These are phyloP conservation scores for Cabera pusaria DNA, from an alignment of 2,888 invertebrate species.

Conservation along the genomic window DNA sequence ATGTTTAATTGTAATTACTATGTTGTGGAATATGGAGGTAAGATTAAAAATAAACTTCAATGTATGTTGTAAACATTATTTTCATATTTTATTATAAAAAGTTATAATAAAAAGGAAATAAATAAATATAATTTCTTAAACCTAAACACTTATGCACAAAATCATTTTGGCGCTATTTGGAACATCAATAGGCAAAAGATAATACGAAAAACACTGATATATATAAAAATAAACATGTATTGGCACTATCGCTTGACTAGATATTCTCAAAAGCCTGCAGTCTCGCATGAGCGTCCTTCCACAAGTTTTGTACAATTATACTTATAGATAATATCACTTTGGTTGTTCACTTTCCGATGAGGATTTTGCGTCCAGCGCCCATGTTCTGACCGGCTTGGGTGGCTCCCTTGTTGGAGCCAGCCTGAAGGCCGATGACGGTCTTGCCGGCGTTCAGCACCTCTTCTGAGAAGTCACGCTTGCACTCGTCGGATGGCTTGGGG, in stretches of 20 bases:
- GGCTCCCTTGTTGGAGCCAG: constrained; percentile 98
- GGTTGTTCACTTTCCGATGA: constrained; percentile 91
- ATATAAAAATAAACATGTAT: constrained; percentile 7
- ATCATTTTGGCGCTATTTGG: constrained; percentile 68
- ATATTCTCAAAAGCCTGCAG: constrained; percentile 56
- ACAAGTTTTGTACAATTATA: constrained; percentile 72
- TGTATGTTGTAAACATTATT: constrained; percentile 32
- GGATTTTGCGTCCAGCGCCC: constrained; percentile 95
- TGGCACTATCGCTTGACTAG: constrained; percentile 54
- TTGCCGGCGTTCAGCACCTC: constrained; percentile 95
- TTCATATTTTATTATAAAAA: constrained; percentile 69
- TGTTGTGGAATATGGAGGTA: background rate
- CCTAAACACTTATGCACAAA: constrained; percentile 73
- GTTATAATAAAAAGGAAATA: constrained; percentile 75
- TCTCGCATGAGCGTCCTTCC: constrained; percentile 68
- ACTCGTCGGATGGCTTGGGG: constrained; percentile 96
- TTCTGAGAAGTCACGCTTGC: constrained; percentile 96
- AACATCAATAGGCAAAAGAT: constrained; percentile 47
- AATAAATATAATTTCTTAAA: constrained; percentile 68
- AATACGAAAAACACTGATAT: constrained; percentile 36
- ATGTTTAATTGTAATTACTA: too few species aligned
- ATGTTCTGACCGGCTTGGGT: constrained; percentile 95
- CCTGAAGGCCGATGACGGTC: constrained; percentile 96
- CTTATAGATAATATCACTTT: constrained; percentile 78
- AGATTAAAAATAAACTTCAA: constrained; percentile 14